Evolutionary conservation across 2,797 vertebrate genomes (phyloP), one percentile per base, ranked within the genome.

Genomic region (Adelosebastes latens): DNA sequence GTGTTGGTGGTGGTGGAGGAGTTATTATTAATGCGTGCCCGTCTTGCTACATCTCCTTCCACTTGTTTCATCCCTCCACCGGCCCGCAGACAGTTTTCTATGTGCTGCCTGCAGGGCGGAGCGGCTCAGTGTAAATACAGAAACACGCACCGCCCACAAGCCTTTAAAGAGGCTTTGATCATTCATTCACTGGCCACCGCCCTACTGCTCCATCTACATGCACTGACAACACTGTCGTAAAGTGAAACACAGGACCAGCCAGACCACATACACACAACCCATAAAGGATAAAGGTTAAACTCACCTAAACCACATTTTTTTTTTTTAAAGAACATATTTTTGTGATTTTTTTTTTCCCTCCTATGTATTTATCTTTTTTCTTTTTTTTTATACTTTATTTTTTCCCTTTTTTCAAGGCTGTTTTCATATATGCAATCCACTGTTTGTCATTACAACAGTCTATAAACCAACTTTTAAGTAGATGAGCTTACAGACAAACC

Each of bases 141-240:
- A 83, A 74, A 74, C 83, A 85, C 3, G 92, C 92, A 10, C 92
- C 90, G 93, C 89, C 93, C 88, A 88, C 89, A 5, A 80, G 58
- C 84, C 90, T 89, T 82, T 76, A 36, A 81, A 78, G 77, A 70
- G 83, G 75, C 92, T 94, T 91, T 93, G 90, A 94, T 94, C 92
- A 84, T 90, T 91, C 92, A 92, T 87, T 90, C 91, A 88, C 63
- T 24, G 87, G 93, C 90, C 94, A 94, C 94, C 94, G 94, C 94
- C 94, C 94, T 92, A 18, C 81, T 42, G 70, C 80, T 64, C 82
- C 84, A 87, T 91, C 88, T 65, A n/a, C 65, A 77, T 42, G 42
- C 88, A 84, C 55, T 42, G 75, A 74, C 82, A 77, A 59, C 73
- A 67, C 32, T 22, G 81, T 80, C 36, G 79, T 77, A 72, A 81